These are phyloP conservation scores for Paracyclopina nana DNA, from an alignment of 1,140 invertebrate species.

Conservation along the genomic window DNA sequence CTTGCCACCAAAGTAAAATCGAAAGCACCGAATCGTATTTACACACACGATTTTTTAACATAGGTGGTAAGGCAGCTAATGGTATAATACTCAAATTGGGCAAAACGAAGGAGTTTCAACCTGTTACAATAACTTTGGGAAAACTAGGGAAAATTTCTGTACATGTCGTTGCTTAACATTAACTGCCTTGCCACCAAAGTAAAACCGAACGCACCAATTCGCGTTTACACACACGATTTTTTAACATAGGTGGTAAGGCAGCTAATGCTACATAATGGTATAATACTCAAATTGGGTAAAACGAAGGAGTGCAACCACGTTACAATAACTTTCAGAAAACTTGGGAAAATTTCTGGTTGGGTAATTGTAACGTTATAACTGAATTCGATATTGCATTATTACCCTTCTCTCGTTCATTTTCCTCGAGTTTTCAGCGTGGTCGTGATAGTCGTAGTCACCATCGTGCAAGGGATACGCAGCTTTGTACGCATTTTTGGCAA, in stretches of 20 bases:
- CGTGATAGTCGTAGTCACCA: conserved; percentile 7
- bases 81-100: background rate
- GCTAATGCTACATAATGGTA: background rate
- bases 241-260: background rate
- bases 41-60: background rate
- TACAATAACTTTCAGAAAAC: too few species aligned
- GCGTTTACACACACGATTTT: background rate
- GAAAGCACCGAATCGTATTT: background rate
- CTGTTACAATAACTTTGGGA: too few species aligned
- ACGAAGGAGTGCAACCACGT: background rate
- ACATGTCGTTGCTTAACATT: conserved; percentile 1
- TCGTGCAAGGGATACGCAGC: conserved; percentile 7
- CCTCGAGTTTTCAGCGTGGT: background rate
- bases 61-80: too few species aligned
- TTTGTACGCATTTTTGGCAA: background rate
- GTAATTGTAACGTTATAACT: background rate
- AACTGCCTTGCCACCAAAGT: conserved; percentile 10
- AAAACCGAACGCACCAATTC: too few species aligned
- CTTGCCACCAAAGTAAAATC: too few species aligned
- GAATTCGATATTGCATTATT: conserved; percentile 16
- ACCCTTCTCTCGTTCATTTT: conserved; percentile 13
- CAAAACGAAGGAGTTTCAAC: background rate
- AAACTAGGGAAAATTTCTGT: too few species aligned
- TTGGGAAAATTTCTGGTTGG: too few species aligned
- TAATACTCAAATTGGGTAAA: background rate